Percentiles rank a stretch among this genome's conserved stretches.
phyloP scores from a whole-genome alignment of 2,888 invertebrate genomes.

The Subacronicta megacephala region DNA sequence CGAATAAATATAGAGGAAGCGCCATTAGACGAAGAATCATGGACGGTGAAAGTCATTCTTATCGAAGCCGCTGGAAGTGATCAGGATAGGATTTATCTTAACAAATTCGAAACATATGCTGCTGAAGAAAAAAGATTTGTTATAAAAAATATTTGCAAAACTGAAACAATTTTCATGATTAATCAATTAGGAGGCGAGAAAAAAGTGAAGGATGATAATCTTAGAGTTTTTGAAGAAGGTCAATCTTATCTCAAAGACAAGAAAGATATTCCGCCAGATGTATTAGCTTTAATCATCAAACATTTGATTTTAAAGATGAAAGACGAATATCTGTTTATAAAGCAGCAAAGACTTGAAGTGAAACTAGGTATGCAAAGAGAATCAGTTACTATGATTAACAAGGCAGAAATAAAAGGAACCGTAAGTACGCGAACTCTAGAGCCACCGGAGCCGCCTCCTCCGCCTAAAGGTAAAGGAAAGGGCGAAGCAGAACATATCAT shows the following conservation, averaged over 20 bases:
- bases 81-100: conserved; percentile 80
- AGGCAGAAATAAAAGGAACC: conserved; percentile 74
- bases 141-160: conserved; percentile 83
- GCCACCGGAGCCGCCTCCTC: conserved; percentile 49
- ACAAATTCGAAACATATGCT: conserved; percentile 79
- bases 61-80: conserved; percentile 82
- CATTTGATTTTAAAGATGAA: conserved; percentile 83
- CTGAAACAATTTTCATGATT: conserved; percentile 85
- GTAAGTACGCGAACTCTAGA: conserved; percentile 65
- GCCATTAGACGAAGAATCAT: conserved; percentile 71
- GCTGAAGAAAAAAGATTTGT: conserved; percentile 82
- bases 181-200: conserved; percentile 84
- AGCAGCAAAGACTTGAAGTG: conserved; percentile 76
- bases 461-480: conserved; percentile 68
- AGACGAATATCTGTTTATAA: conserved; percentile 80
- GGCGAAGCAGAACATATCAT: conserved; percentile 52
- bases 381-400: conserved; percentile 78
- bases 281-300: conserved; percentile 81
- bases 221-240: conserved; percentile 82
- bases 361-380: conserved; percentile 78
- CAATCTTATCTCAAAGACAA: conserved; percentile 79
- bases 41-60: conserved; percentile 78
- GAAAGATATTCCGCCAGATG: conserved; percentile 79
- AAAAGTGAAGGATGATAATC: conserved; percentile 78
- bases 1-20: conserved; percentile 72